These are phyloP conservation scores for Agapornis roseicollis DNA, from an alignment of 2,113 vertebrate species.

Conservation along the genomic window DNA sequence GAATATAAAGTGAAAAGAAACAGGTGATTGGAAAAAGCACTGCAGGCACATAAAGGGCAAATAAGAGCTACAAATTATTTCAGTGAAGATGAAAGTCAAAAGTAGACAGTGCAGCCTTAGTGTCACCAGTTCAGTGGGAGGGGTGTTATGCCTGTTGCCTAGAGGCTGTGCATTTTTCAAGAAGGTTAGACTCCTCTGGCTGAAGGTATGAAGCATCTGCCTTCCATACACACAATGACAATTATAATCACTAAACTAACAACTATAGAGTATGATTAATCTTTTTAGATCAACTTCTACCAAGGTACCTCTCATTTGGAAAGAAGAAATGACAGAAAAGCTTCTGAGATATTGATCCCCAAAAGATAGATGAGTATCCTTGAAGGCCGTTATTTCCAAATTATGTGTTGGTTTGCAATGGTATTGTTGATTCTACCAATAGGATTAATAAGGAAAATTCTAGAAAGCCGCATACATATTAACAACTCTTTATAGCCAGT, in stretches of 20 bases:
- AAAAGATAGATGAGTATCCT: not conserved
- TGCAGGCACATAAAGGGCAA: not conserved
- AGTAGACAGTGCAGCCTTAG: not conserved
- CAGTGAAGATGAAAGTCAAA: not conserved
- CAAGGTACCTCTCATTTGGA: too few relatives aligned
- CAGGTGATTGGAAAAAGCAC: not conserved
- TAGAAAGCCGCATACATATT: not conserved
- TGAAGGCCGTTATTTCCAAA: not conserved
- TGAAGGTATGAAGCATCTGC: not conserved
- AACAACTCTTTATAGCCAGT: accelerated
- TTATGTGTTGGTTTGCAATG: not conserved
- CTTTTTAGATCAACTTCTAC: not conserved
- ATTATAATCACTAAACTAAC: not conserved
- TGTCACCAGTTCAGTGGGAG: not conserved
- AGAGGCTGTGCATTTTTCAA: not conserved
- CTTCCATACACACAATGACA: not conserved
- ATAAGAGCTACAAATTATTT: not conserved
- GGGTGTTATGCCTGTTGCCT: not conserved
- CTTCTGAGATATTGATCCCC: not conserved
- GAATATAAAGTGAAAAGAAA: not conserved
- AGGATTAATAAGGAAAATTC: not conserved
- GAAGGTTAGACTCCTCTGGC: not conserved
- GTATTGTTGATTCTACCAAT: not conserved
- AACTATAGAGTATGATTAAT: not conserved
- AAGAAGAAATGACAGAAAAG: not conserved